These are phyloP conservation scores for Cerceris rybyensis DNA, from an alignment of 2,888 invertebrate genomes.

Conservation along the genomic window DNA sequence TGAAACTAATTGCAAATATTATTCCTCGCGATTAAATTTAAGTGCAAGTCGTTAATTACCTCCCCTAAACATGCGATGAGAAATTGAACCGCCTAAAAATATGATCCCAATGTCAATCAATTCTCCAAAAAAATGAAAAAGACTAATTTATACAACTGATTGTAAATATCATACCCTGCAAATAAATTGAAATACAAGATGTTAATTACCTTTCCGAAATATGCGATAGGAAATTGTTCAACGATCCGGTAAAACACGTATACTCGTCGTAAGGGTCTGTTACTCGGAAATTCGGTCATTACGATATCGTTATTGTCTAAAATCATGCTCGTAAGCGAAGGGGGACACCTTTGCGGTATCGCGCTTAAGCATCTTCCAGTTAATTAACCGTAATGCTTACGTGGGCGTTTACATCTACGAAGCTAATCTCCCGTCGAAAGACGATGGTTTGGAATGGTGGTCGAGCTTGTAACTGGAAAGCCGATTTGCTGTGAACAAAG, in stretches of 20 bases:
- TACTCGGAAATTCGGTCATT: neutral
- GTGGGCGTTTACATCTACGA: conserved; percentile 18
- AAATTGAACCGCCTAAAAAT: too few relatives aligned
- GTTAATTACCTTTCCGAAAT: neutral
- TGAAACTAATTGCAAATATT: too few relatives aligned
- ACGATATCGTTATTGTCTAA: neutral
- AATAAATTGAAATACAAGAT: too few relatives aligned
- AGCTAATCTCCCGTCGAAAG: conserved; percentile 41
- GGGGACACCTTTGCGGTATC: neutral
- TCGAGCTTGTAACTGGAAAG: conserved; percentile 23
- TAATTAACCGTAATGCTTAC: conserved; percentile 47
- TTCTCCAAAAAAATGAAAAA: too few relatives aligned
- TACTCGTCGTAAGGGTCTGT: neutral
- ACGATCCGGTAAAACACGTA: neutral
- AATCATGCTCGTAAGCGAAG: neutral
- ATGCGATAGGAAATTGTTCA: neutral
- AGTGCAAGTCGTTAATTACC: too few relatives aligned
- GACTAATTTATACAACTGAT: too few relatives aligned
- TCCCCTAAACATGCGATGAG: too few relatives aligned
- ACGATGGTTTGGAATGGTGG: conserved; percentile 12
- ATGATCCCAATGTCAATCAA: too few relatives aligned
- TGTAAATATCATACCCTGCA: too few relatives aligned
- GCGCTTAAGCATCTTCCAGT: conserved; percentile 8
- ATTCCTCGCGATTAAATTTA: too few relatives aligned
- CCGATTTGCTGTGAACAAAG: conserved; percentile 43